Evolutionary conservation across 2,888 invertebrate genomes (phyloP).

Genomic region (Cephalotes varians): DNA sequence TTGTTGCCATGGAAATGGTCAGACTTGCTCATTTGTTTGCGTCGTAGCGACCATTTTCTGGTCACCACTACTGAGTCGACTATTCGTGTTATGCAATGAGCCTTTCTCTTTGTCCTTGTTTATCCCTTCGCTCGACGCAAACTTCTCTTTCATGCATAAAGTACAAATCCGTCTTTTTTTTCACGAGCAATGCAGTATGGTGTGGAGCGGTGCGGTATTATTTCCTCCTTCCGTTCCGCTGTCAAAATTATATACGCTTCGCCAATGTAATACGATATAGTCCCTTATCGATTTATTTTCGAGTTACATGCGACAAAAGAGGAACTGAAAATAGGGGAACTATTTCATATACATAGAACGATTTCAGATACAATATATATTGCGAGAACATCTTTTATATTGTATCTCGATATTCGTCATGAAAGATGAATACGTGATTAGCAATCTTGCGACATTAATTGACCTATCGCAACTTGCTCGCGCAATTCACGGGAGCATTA

Average conservation of each 20-base stretch:
- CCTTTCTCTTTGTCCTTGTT: constrained; percentile 21
- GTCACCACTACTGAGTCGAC: constrained; percentile 61
- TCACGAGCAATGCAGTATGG: background rate
- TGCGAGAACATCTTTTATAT: too few relatives aligned
- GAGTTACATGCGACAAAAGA: constrained; percentile 18
- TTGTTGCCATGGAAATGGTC: constrained; percentile 83
- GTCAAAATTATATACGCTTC: constrained; percentile 40
- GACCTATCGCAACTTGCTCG: constrained; percentile 43
- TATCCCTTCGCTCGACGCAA: constrained; percentile 7
- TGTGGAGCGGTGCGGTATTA: constrained; percentile 6
- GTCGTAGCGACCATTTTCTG: constrained; percentile 64
- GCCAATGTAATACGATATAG: constrained; percentile 29
- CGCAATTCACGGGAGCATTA: constrained; percentile 42
- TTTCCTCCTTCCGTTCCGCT: constrained; percentile 29
- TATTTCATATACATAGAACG: constrained; percentile 16
- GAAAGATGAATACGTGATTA: constrained; percentile 27
- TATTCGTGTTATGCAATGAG: constrained; percentile 45
- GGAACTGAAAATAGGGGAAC: background rate
- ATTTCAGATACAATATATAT: too few relatives aligned
- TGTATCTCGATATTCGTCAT: constrained; percentile 18
- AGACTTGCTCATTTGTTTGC: constrained; percentile 74
- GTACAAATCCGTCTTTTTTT: constrained; percentile 37
- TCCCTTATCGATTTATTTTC: constrained; percentile 42
- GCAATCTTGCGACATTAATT: constrained; percentile 47
- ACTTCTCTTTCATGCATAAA: constrained; percentile 47